phyloP scores from a whole-genome alignment of 2,888 invertebrate species.

The Asteroscopus sphinx region DNA sequence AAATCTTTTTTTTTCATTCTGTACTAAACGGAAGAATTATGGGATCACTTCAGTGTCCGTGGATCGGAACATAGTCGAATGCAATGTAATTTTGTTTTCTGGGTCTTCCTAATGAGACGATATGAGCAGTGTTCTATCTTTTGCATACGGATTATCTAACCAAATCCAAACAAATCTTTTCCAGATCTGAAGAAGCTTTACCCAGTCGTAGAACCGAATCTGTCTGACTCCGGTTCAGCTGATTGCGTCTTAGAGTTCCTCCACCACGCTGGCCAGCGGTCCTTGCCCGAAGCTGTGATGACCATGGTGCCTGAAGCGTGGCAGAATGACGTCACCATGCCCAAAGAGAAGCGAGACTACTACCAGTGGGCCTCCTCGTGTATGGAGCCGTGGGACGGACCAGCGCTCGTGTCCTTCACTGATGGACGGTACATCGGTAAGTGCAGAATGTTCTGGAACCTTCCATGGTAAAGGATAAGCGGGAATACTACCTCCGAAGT shows the following conservation, averaged over 20 bases:
- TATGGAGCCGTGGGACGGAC: conserved; percentile 99
- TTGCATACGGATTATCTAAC: neutral
- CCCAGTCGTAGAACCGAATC: conserved; percentile 99
- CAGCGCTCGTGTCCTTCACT: conserved; percentile 98
- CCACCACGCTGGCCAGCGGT: conserved; percentile 96
- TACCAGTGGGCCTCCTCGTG: conserved; percentile 99
- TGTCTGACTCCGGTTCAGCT: conserved; percentile 99
- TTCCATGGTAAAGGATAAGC: too few species aligned
- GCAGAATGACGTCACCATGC: conserved; percentile 98
- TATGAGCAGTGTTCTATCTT: too few species aligned
- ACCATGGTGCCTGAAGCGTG: conserved; percentile 99
- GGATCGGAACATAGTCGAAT: too few species aligned
- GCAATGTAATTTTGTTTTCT: too few species aligned
- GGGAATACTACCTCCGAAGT: too few species aligned
- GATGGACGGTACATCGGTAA: conserved; percentile 98
- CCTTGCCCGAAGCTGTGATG: conserved; percentile 99
- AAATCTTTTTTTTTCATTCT: too few species aligned
- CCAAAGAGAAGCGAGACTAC: conserved; percentile 97
- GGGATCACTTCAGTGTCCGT: too few species aligned
- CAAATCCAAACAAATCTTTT: neutral
- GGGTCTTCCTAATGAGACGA: too few species aligned
- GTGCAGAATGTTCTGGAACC: conserved; percentile 35
- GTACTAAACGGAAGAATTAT: too few species aligned
- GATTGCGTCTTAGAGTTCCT: conserved; percentile 99
- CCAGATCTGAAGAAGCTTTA: conserved; percentile 95